These are phyloP conservation scores for Turnix velox DNA, from an alignment of 2,113 vertebrate genomes.

Conservation along the genomic window DNA sequence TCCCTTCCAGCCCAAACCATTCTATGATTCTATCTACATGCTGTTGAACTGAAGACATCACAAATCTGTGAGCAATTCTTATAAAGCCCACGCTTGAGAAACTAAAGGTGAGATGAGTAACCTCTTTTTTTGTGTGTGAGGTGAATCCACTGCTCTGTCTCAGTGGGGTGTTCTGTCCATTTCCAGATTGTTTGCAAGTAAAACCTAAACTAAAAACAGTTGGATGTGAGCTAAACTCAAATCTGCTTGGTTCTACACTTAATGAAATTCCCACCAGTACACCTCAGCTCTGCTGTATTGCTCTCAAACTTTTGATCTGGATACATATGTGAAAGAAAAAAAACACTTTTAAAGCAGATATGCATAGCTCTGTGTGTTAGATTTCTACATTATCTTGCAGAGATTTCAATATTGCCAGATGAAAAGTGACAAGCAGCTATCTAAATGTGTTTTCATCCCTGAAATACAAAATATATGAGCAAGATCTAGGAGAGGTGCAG, in stretches of 20 bases:
- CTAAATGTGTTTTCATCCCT: background rate
- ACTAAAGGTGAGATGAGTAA: background rate
- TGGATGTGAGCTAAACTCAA: background rate
- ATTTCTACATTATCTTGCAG: background rate
- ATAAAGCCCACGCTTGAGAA: background rate
- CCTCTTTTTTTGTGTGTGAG: background rate
- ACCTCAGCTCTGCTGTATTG: background rate
- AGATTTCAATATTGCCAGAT: background rate
- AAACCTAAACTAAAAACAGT: background rate
- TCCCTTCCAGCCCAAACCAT: too few species aligned
- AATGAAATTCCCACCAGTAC: background rate
- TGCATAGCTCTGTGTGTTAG: background rate
- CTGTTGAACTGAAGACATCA: background rate
- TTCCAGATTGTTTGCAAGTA: background rate
- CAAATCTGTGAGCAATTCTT: background rate
- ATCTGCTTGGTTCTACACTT: background rate
- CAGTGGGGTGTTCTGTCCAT: background rate
- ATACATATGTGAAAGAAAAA: fast-evolving
- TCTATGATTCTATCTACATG: too few species aligned
- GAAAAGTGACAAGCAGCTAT: background rate
- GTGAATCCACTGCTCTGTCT: background rate
- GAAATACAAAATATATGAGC: background rate
- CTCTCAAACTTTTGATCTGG: background rate
- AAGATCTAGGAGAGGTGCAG: background rate
- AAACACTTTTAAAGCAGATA: background rate